Conservation (phyloP, 2,113 vertebrate genomes). For the Megaceryle maxima region DNA sequence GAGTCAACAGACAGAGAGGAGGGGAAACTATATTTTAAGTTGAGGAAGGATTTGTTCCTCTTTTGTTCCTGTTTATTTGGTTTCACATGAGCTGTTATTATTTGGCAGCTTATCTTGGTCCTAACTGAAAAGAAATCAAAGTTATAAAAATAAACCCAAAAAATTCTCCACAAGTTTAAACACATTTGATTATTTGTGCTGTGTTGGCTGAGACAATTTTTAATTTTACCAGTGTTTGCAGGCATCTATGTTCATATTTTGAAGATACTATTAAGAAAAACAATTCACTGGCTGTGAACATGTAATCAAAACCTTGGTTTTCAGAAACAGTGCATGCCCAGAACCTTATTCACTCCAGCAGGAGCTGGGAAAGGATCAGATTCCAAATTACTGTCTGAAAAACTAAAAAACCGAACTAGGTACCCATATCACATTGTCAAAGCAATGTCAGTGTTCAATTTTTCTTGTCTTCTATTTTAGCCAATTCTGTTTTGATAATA, state of each 20-base stretch:
- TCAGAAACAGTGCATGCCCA: neutral
- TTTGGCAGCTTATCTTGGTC: neutral
- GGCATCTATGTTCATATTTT: neutral
- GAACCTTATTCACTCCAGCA: neutral
- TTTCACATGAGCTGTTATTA: neutral
- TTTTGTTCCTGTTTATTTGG: neutral
- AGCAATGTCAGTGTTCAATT: accelerated
- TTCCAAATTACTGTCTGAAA: neutral
- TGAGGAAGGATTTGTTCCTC: neutral
- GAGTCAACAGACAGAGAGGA: neutral
- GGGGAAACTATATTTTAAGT: neutral
- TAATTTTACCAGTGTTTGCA: neutral
- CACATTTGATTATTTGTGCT: neutral
- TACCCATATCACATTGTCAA: neutral
- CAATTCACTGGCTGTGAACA: neutral
- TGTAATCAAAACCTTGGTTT: neutral
- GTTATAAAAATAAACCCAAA: neutral
- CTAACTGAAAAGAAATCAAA: neutral
- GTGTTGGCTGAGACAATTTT: neutral
- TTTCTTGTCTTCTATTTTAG: neutral
- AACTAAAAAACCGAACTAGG: neutral
- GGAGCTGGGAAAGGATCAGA: neutral
- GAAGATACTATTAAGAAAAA: neutral
- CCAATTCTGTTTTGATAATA: neutral
- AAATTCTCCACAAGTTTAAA: neutral